Percentiles rank a stretch among this genome's conserved stretches.
phyloP scores from a whole-genome alignment of 64 coral and sea anemone species.

The Pocillopora verrucosa region DNA sequence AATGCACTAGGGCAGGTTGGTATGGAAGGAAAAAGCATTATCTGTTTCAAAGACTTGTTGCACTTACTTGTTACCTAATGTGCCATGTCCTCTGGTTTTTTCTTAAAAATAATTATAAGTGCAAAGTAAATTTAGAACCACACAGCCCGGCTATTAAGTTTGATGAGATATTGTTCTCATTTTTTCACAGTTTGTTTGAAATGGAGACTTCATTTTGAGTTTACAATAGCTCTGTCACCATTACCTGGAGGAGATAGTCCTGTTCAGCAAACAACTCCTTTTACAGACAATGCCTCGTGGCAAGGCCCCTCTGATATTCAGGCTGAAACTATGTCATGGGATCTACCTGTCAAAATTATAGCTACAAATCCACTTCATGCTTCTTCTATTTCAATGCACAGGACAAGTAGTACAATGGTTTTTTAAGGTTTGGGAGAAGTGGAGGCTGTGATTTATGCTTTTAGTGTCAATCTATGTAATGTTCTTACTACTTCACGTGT shows the following conservation, averaged over 20 bases:
- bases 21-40: too few species aligned
- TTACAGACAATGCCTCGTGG: conserved; percentile 81
- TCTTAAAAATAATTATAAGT: too few species aligned
- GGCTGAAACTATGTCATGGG: conserved; percentile 95
- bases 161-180: background rate
- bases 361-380: conserved; percentile 90
- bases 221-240: conserved; percentile 74
- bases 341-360: conserved; percentile 90
- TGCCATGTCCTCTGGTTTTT: too few species aligned
- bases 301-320: conserved; percentile 74
- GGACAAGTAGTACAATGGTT: conserved; percentile 72
- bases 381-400: conserved; percentile 84
- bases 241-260: conserved; percentile 75
- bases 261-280: conserved; percentile 64
- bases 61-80: too few species aligned
- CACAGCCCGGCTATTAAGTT: background rate
- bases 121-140: too few species aligned
- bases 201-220: conserved; percentile 98
- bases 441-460: background rate
- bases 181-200: conserved; percentile 78
- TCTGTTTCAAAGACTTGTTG: too few species aligned
- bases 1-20: too few species aligned
- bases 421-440: conserved; percentile 26
- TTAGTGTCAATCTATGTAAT: background rate
- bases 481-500: too few species aligned